These are phyloP conservation scores for Dioctria linearis DNA, from an alignment of 2,888 invertebrate genomes.

Conservation along the genomic window DNA sequence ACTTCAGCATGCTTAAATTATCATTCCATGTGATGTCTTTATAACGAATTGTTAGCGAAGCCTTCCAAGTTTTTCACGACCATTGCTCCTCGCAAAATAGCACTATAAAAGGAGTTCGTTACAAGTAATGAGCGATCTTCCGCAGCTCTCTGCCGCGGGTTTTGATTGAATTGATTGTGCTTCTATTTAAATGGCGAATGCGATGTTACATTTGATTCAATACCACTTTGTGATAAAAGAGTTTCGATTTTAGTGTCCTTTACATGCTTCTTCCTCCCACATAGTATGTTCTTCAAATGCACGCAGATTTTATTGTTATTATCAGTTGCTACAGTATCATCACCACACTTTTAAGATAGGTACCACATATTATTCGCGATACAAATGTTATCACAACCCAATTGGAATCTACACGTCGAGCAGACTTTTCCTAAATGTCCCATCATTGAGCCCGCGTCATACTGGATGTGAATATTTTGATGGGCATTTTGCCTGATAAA, in stretches of 20 bases:
- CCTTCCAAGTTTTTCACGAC: slow-evolving; percentile 42
- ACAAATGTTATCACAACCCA: not conserved
- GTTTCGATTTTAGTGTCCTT: not conserved
- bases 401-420: no score
- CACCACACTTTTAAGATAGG: not conserved
- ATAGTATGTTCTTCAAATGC: not conserved
- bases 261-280: not conserved
- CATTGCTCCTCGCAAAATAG: slow-evolving; percentile 53
- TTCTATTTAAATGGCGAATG: slow-evolving; percentile 55
- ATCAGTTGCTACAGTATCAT: not conserved
- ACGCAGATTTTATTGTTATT: not conserved
- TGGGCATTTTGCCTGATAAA: slow-evolving; percentile 2
- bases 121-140: slow-evolving; percentile 58
- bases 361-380: not conserved
- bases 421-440: not conserved
- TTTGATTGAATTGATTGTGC: slow-evolving; percentile 58
- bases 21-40: slow-evolving; percentile 59
- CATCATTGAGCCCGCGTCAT: not conserved
- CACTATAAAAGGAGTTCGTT: slow-evolving; percentile 59
- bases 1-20: slow-evolving; percentile 57
- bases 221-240: not conserved
- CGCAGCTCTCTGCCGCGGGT: slow-evolving; percentile 31
- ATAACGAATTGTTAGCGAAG: slow-evolving; percentile 57
- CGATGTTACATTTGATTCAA: not conserved
- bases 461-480: slow-evolving; percentile 13